A percentile compares a stretch with the other conserved stretches of the same genome.
Evolutionary conservation across 1,140 invertebrate species (phyloP).

Genomic region (Zaprionus ornatus): DNA sequence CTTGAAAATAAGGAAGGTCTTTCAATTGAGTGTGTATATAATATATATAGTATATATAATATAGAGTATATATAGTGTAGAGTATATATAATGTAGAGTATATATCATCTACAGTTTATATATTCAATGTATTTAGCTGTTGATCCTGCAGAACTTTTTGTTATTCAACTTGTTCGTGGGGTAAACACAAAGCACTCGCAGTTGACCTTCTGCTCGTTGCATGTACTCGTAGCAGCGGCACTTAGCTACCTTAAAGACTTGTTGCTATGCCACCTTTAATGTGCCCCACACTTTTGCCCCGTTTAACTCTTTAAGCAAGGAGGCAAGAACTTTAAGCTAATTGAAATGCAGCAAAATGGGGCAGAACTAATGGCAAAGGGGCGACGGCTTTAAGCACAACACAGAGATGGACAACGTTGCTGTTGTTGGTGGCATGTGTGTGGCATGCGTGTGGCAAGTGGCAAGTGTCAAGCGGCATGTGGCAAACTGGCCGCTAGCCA

Average conservation of each 20-base stretch:
- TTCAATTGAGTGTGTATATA: no score
- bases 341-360: conserved; percentile 5
- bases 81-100: no score
- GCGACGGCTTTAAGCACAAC: conserved; percentile 53
- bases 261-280: not conserved
- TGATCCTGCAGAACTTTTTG: no score
- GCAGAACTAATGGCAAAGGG: not conserved
- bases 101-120: no score
- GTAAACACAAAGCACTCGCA: not conserved
- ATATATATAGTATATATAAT: not conserved
- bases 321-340: conserved; percentile 1
- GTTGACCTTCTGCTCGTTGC: not conserved
- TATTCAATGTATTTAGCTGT: no score
- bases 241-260: not conserved
- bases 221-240: not conserved
- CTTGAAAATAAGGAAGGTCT: not conserved
- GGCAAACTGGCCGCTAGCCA: conserved; percentile 39
- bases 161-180: not conserved
- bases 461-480: conserved; percentile 19
- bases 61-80: not conserved
- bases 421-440: not conserved
- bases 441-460: conserved; percentile 2
- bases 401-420: not conserved
- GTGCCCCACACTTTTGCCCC: not conserved
- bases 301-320: not conserved